Conservation (phyloP, 2,888 invertebrate species). For the Zygogramma bicolorata region DNA sequence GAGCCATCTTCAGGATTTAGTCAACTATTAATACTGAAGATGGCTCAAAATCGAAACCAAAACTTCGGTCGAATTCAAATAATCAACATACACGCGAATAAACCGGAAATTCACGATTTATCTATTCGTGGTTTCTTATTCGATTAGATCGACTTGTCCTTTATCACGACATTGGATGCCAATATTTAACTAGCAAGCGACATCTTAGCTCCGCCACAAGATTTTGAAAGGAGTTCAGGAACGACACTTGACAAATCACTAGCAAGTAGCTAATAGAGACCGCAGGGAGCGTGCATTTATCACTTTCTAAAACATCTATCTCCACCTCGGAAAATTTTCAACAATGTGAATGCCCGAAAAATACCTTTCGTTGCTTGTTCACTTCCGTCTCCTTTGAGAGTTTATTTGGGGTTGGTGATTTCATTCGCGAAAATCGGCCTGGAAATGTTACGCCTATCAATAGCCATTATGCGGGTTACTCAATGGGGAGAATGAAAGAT, state of each 20-base stretch:
- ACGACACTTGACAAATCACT: slow-evolving; percentile 35
- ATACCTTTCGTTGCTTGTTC: slow-evolving; percentile 19
- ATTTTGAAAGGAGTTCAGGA: slow-evolving; percentile 32
- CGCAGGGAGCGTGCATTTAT: slow-evolving; percentile 31
- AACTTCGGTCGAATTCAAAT: no score
- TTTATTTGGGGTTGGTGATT: neutral
- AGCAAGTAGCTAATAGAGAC: slow-evolving; percentile 35
- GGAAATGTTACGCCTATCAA: slow-evolving; percentile 21
- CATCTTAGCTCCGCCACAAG: slow-evolving; percentile 26
- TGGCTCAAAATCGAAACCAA: no score
- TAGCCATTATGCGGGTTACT: neutral
- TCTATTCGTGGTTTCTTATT: no score
- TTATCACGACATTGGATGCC: slow-evolving; percentile 8
- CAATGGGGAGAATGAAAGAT: neutral
- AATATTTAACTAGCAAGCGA: slow-evolving; percentile 16
- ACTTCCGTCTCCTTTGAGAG: slow-evolving; percentile 16
- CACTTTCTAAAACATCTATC: slow-evolving; percentile 35
- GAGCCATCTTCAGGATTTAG: no score
- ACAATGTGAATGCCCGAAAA: slow-evolving; percentile 24
- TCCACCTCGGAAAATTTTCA: slow-evolving; percentile 30
- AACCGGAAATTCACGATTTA: no score
- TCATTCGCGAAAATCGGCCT: neutral
- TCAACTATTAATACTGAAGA: no score
- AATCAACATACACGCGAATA: no score
- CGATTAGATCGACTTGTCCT: neutral